Evolutionary conservation across 2,797 vertebrate species (phyloP).

Genomic region (Molossus molossus): DNA sequence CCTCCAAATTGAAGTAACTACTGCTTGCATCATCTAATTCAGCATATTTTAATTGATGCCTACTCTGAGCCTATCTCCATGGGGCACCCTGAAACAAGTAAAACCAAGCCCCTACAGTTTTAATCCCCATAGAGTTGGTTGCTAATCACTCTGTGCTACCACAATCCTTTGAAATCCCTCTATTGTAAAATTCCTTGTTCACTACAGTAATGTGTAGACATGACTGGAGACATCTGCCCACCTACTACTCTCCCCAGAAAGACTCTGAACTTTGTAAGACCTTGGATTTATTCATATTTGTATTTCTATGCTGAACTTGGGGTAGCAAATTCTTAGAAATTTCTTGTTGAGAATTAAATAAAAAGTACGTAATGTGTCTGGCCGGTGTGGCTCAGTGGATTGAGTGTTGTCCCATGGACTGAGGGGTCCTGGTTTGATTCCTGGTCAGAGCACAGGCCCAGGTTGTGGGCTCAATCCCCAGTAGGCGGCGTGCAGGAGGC

Average conservation of each 20-base stretch:
- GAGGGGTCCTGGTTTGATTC: no score
- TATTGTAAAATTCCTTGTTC: not conserved
- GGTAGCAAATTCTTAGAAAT: slow-evolving; percentile 51
- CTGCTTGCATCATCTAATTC: slow-evolving; percentile 48
- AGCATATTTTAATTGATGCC: not conserved
- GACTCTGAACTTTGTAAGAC: slow-evolving; percentile 21
- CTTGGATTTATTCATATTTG: not conserved
- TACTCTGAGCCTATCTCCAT: not conserved
- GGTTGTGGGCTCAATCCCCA: no score
- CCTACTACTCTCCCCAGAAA: not conserved
- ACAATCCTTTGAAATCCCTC: not conserved
- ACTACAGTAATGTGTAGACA: no score
- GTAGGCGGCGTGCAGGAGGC: no score
- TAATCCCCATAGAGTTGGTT: not conserved
- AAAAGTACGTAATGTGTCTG: not conserved
- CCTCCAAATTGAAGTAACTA: slow-evolving; percentile 19
- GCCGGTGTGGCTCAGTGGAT: no score
- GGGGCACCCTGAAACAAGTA: not conserved
- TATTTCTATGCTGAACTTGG: not conserved
- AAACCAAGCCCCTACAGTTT: not conserved
- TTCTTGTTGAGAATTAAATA: slow-evolving; percentile 37
- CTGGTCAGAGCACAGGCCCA: no score
- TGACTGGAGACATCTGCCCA: not conserved
- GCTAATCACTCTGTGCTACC: not conserved
- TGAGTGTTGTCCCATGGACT: no score